Percentiles rank a stretch among this genome's conserved stretches.
phyloP scores from a whole-genome alignment of 2,888 invertebrate species.

The Pristionchus maxplancki region DNA sequence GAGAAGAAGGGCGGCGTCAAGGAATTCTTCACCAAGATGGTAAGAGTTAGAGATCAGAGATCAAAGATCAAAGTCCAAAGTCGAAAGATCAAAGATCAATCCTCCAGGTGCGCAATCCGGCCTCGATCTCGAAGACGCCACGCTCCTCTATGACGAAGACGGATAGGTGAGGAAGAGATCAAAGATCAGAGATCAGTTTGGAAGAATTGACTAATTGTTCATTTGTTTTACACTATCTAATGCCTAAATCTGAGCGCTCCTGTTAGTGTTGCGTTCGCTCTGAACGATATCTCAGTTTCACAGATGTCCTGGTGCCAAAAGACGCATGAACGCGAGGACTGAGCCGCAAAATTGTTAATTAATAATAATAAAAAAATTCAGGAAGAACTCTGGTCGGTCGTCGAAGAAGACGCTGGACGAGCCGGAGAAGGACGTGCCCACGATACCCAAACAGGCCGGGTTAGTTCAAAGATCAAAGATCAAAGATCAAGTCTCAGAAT shows the following conservation, averaged over 20 bases:
- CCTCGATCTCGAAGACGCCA: background rate
- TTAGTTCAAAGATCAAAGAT: background rate
- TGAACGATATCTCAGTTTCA: too few relatives aligned
- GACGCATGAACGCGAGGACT: too few relatives aligned
- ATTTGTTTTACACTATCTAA: too few relatives aligned
- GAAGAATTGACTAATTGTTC: too few relatives aligned
- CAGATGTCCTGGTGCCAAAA: too few relatives aligned
- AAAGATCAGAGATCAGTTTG: too few relatives aligned
- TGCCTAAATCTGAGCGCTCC: too few relatives aligned
- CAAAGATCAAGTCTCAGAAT: too few relatives aligned
- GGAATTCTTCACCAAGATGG: background rate
- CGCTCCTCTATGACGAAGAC: background rate
- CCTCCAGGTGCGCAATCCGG: background rate
- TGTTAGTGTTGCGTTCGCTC: too few relatives aligned
- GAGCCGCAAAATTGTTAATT: background rate
- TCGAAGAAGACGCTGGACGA: slow-evolving; percentile 10
- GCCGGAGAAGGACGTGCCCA: slow-evolving; percentile 17
- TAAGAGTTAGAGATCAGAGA: background rate
- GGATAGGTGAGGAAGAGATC: background rate
- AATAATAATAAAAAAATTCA: background rate
- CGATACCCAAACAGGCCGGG: background rate
- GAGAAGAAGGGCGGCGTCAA: slow-evolving; percentile 12
- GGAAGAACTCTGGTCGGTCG: background rate
- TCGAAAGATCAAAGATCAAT: background rate
- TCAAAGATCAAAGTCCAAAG: background rate